Base-by-base conservation (phyloP, 1,140 invertebrate genomes). In the Drosophila tsacasi region DNA sequence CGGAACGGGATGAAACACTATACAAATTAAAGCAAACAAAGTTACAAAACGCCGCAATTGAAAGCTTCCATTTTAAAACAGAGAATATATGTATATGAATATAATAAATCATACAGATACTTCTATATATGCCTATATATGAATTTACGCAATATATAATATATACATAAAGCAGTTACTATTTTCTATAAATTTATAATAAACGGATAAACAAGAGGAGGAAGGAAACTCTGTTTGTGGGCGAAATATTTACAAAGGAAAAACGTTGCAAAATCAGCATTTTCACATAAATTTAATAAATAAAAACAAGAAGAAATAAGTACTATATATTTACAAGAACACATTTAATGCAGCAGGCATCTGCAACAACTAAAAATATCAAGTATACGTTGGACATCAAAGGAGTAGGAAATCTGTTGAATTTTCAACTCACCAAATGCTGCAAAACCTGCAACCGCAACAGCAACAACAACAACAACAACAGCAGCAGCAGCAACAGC, bases 11-110 rank as follows among this genome's bases (percentile, higher is more conserved):
- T 15, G 46, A 61, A 58, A 71, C 35, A 68, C 59, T 73, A 87
- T 75, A 89, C 63, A 89, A 81, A 89, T 65, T 52, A 79, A 91
- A 57, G 64, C 58, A 79, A 91, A 90, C 79, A 91, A 91, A 91
- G 86, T 86, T 83, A 90, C 86, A 91, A 81, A 86, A 86, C 79
- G 86, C 86, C 79, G 86, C 76, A 90, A 90, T 80, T 90, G 82
- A 86, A 91, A 90, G 86, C 86, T 90, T 90, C 86, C 86, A 90
- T 91, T 91, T 90, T 81, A 64, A 84, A 74, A 42, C 40, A 66
- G 55, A 71, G 68, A 79, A 49, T 10, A 84, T 57, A 76, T 21
- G 66, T 25, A 83, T 50, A 67, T 17, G 63, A 40, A 75, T 19
- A 64, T 46, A 55, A 47, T 35, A 54, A 76, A 67, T 49, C 50